Conservation (phyloP, 2,113 vertebrate species). For the Colius striatus region DNA sequence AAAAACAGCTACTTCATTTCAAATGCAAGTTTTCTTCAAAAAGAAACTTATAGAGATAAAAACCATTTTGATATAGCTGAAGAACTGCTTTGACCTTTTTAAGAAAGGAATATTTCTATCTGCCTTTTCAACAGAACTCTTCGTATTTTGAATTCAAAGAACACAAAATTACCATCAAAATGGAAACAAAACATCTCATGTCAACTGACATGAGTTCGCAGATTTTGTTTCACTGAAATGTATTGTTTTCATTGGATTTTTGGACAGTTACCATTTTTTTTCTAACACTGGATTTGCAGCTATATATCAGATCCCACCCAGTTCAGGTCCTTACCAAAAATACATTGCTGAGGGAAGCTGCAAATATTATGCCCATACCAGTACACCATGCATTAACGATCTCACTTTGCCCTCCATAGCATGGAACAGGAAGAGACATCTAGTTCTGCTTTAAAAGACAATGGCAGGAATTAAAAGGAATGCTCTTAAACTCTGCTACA, state of each 20-base stretch:
- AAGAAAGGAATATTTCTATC: neutral
- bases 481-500: neutral
- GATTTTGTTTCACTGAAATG: neutral
- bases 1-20: neutral
- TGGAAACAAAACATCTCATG: neutral
- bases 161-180: slow-evolving; percentile 3
- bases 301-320: neutral
- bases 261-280: neutral
- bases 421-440: neutral
- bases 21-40: neutral
- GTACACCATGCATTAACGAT: neutral
- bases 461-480: neutral
- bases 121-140: neutral
- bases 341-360: neutral
- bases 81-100: slow-evolving; percentile 48
- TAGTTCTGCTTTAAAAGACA: neutral
- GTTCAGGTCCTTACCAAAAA: neutral
- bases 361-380: neutral
- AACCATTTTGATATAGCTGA: neutral
- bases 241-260: slow-evolving; percentile 17
- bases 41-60: neutral
- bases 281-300: neutral
- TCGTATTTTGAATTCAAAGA: neutral
- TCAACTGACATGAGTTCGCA: neutral
- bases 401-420: neutral